Conservation (phyloP, 2,797 vertebrate species). For the Harpagifer antarcticus region DNA sequence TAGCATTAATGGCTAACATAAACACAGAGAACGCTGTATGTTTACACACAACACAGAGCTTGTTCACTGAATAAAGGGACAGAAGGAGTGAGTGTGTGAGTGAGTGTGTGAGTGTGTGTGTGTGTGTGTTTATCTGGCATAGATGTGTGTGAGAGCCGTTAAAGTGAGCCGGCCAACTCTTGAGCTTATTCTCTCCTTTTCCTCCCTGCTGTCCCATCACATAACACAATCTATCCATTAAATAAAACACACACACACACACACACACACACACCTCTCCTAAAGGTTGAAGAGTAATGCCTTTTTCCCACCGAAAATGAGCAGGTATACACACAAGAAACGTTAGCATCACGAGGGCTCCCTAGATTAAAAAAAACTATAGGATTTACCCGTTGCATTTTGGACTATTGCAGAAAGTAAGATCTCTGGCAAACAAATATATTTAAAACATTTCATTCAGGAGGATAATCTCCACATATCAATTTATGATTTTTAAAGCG, state of each 20-base stretch:
- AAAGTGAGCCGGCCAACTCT: slow-evolving; percentile 50
- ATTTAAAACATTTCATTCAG: no score
- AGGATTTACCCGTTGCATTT: no score
- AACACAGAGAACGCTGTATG: slow-evolving; percentile 9
- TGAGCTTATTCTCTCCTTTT: slow-evolving; percentile 64
- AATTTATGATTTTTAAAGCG: no score
- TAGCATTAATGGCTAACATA: background rate
- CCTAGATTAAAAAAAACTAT: no score
- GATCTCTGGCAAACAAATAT: no score
- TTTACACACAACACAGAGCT: background rate
- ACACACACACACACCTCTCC: background rate
- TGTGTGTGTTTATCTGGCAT: background rate
- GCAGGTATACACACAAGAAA: no score
- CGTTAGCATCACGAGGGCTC: no score
- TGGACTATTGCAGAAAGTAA: no score
- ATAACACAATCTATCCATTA: slow-evolving; percentile 59
- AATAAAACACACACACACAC: background rate
- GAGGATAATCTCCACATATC: no score
- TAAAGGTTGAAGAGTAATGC: no score
- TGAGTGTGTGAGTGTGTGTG: no score
- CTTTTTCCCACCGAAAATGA: no score
- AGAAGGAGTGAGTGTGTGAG: background rate
- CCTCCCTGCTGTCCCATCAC: slow-evolving; percentile 46
- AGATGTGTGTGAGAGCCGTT: slow-evolving; percentile 6
- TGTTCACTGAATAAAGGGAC: slow-evolving; percentile 16